Evolutionary conservation across 2,888 invertebrate species (phyloP).

Genomic region (Salpingus planirostris): DNA sequence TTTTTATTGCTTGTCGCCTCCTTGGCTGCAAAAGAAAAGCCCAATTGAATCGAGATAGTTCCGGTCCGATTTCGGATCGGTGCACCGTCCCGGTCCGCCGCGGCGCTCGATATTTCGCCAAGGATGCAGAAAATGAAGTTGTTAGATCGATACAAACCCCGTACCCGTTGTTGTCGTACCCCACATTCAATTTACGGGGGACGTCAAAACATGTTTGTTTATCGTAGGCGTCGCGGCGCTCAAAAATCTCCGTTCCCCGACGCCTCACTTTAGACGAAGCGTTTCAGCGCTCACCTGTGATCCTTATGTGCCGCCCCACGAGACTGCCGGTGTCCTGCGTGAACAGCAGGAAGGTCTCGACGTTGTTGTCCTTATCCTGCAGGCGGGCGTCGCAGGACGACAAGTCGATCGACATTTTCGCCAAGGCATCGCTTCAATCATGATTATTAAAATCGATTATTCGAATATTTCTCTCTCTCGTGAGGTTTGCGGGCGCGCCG

Average conservation of each 20-base stretch:
- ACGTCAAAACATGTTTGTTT: too few species aligned
- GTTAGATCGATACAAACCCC: constrained; percentile 1
- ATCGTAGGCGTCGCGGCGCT: too few species aligned
- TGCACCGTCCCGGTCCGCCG: neutral
- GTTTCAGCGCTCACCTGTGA: constrained; percentile 57
- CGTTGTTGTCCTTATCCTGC: constrained; percentile 55
- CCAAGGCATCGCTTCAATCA: constrained; percentile 53
- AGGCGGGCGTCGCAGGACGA: constrained; percentile 54
- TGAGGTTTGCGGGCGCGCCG: too few species aligned
- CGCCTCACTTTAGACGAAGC: neutral
- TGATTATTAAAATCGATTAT: too few species aligned
- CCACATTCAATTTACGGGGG: too few species aligned
- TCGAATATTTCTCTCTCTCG: too few species aligned
- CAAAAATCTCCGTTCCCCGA: too few species aligned
- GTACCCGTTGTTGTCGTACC: neutral
- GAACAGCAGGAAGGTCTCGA: constrained; percentile 48
- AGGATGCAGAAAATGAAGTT: constrained; percentile 3
- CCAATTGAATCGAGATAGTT: constrained; percentile 4
- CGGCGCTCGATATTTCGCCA: neutral
- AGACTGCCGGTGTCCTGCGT: constrained; percentile 54
- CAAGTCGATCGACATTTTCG: constrained; percentile 53
- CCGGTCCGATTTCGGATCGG: constrained; percentile 2
- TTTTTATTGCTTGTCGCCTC: constrained; percentile 38
- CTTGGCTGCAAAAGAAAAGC: constrained; percentile 30
- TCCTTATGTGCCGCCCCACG: constrained; percentile 56